Conservation (phyloP, 1,140 invertebrate species). For the Brachionus paranguensis region DNA sequence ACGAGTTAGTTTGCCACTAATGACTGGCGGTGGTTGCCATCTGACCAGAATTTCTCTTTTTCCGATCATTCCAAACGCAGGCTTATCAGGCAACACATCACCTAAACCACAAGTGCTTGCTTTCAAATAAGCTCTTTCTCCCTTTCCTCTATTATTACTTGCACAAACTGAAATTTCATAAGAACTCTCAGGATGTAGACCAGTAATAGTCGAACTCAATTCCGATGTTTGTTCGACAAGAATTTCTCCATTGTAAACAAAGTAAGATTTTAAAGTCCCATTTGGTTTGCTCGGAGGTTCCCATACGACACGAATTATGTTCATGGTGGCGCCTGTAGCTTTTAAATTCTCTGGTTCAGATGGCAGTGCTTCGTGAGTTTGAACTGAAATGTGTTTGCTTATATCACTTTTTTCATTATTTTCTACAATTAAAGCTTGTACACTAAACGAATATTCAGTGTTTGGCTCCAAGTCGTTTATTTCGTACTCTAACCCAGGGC, state of each 20-base stretch:
- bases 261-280: neutral
- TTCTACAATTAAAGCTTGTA: slow-evolving; percentile 12
- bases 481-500: neutral
- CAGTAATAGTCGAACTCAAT: slow-evolving; percentile 47
- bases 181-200: slow-evolving; percentile 47
- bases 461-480: slow-evolving; percentile 9
- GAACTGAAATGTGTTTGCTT: neutral
- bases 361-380: slow-evolving; percentile 9
- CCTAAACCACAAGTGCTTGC: slow-evolving; percentile 43
- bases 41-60: slow-evolving; percentile 50
- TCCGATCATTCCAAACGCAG: slow-evolving; percentile 51
- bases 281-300: neutral
- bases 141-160: slow-evolving; percentile 50
- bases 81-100: slow-evolving; percentile 51
- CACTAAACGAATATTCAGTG: slow-evolving; percentile 11
- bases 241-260: slow-evolving; percentile 42
- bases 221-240: slow-evolving; percentile 48
- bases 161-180: slow-evolving; percentile 52
- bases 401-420: slow-evolving; percentile 16
- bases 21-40: slow-evolving; percentile 51
- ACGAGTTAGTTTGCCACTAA: slow-evolving; percentile 50
- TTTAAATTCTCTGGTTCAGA: slow-evolving; percentile 23
- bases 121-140: slow-evolving; percentile 36
- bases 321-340: neutral
- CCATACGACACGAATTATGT: neutral